Conservation (phyloP, 2,113 vertebrate genomes). For the Poeciliopsis turrubarensis region DNA sequence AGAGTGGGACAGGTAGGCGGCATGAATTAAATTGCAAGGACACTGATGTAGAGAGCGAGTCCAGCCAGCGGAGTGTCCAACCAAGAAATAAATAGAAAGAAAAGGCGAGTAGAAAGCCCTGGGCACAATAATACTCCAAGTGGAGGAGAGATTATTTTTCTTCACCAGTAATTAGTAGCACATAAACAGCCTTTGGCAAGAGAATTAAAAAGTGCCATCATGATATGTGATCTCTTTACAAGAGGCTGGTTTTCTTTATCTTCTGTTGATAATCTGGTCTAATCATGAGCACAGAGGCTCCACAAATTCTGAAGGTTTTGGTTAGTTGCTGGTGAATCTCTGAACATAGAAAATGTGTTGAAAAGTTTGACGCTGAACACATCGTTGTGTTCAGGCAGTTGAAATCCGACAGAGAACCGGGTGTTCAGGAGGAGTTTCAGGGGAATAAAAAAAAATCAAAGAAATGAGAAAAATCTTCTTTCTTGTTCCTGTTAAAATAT, state of each 20-base stretch:
- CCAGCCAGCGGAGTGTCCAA: conserved; percentile 37
- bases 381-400: conserved; percentile 19
- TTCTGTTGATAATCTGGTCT: conserved; percentile 62
- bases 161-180: conserved; percentile 73
- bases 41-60: conserved; percentile 49
- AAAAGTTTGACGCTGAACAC: conserved; percentile 42
- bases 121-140: conserved; percentile 43
- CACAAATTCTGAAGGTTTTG: conserved; percentile 27
- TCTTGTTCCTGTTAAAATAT: conserved; percentile 27
- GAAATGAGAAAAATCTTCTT: conserved; percentile 2
- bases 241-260: conserved; percentile 33
- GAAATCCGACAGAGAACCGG: conserved; percentile 42
- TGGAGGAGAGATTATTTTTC: conserved; percentile 69
- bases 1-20: conserved; percentile 72
- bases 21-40: conserved; percentile 68
- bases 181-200: conserved; percentile 75
- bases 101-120: conserved; percentile 40
- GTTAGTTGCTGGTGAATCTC: conserved; percentile 27
- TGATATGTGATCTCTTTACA: conserved; percentile 62
- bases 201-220: conserved; percentile 69
- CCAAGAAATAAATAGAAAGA: conserved; percentile 51
- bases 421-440: not conserved
- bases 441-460: conserved; percentile 8
- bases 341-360: conserved; percentile 44
- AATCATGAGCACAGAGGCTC: conserved; percentile 18